Conservation (phyloP, 1,140 invertebrate species). For the Papilio glaucus region DNA sequence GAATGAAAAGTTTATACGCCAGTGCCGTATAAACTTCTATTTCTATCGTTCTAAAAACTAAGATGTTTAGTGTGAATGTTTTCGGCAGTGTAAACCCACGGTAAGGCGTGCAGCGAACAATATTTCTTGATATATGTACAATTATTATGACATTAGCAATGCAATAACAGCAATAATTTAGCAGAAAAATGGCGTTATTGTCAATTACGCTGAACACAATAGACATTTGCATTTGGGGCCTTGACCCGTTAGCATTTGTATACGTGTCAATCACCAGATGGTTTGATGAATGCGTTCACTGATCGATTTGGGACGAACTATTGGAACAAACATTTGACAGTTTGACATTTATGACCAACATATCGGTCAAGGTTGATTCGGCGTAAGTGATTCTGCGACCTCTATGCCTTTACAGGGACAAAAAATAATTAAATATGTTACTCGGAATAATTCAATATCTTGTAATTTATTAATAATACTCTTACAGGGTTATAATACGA, state of each 20-base stretch:
- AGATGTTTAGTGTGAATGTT: background rate
- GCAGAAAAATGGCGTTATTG: constrained; percentile 7
- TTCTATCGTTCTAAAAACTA: background rate
- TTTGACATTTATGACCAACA: constrained; percentile 62
- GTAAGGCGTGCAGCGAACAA: background rate
- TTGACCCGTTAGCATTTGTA: constrained; percentile 69
- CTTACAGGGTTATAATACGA: too few relatives aligned
- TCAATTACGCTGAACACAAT: constrained; percentile 44
- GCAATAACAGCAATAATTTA: constrained; percentile 1
- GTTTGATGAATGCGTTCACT: constrained; percentile 59
- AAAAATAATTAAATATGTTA: background rate
- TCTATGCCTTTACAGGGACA: background rate
- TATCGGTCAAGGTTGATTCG: constrained; percentile 67
- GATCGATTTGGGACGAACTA: constrained; percentile 46
- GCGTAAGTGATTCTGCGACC: constrained; percentile 38
- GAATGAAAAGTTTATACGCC: too few relatives aligned
- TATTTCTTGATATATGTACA: background rate
- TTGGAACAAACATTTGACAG: constrained; percentile 56
- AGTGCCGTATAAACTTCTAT: too few relatives aligned
- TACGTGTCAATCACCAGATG: constrained; percentile 63
- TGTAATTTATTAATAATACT: too few relatives aligned
- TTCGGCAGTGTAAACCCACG: too few relatives aligned
- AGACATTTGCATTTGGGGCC: constrained; percentile 56
- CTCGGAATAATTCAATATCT: background rate
- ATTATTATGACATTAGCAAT: background rate